Evolutionary conservation across 2,797 vertebrate genomes (phyloP).

Genomic region (Lepus townsendii): DNA sequence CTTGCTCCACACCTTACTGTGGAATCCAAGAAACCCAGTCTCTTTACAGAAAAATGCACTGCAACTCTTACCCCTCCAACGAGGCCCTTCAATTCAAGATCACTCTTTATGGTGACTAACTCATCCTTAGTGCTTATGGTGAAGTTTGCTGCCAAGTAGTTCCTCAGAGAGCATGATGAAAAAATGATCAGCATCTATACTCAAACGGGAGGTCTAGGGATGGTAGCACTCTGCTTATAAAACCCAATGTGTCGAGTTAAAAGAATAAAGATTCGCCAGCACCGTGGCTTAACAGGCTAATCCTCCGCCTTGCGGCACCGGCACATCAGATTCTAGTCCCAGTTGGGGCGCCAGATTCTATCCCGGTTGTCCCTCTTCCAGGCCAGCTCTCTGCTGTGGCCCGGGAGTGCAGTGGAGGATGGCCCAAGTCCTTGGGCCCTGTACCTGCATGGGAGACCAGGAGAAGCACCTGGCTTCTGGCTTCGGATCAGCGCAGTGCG

Average conservation of each 20-base stretch:
- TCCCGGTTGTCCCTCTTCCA: no score
- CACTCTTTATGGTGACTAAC: neutral
- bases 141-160: conserved; percentile 16
- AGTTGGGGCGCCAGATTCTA: no score
- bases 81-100: conserved; percentile 32
- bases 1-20: neutral
- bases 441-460: no score
- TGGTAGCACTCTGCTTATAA: conserved; percentile 42
- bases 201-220: conserved; percentile 12
- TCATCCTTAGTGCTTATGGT: neutral
- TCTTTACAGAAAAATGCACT: neutral
- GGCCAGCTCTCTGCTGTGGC: no score
- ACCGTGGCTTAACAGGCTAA: no score
- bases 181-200: conserved; percentile 6
- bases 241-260: conserved; percentile 14
- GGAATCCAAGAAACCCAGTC: conserved; percentile 20
- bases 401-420: no score
- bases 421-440: no score
- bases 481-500: no score
- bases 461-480: no score
- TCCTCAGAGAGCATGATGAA: conserved; percentile 4
- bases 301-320: no score
- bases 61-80: neutral
- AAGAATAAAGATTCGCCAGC: neutral
- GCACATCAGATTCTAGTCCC: no score